phyloP scores from a whole-genome alignment of 2,888 invertebrate genomes.

The Hypomecis atomaria region DNA sequence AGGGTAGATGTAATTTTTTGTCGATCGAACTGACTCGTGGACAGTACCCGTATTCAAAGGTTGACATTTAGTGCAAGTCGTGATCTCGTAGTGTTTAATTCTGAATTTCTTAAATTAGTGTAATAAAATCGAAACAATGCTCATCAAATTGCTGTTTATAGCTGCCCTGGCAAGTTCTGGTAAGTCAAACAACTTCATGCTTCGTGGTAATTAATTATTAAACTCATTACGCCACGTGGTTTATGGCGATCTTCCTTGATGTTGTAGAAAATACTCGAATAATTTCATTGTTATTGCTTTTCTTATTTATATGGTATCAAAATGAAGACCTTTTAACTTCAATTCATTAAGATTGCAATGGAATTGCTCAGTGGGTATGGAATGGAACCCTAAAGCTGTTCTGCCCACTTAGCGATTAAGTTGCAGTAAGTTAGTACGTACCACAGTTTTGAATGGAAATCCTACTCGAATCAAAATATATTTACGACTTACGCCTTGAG shows the following conservation, averaged over 20 bases:
- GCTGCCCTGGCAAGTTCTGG: constrained; percentile 49
- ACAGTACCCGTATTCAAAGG: background rate
- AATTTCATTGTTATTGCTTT: constrained; percentile 5
- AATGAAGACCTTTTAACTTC: constrained; percentile 15
- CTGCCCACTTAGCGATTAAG: constrained; percentile 4
- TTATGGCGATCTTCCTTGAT: constrained; percentile 7
- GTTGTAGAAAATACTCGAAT: constrained; percentile 5
- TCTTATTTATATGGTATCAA: background rate
- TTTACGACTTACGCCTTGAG: constrained; percentile 12
- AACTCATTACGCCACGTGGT: constrained; percentile 30
- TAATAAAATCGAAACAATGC: constrained; percentile 42
- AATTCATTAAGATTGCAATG: constrained; percentile 5
- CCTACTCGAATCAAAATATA: constrained; percentile 14
- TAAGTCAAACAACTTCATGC: constrained; percentile 42
- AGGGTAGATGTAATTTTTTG: constrained; percentile 10
- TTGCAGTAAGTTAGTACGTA: background rate
- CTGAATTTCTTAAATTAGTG: background rate
- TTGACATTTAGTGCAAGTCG: background rate
- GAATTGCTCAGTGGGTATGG: constrained; percentile 1
- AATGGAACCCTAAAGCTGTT: constrained; percentile 1
- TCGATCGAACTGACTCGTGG: background rate
- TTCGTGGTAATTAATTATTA: constrained; percentile 28
- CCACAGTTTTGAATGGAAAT: constrained; percentile 12
- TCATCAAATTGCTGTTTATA: constrained; percentile 44
- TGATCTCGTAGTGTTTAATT: background rate